Percentiles rank a stretch among this genome's conserved stretches.
phyloP scores from a whole-genome alignment of 2,888 invertebrate genomes.

The Brenthis hecate region DNA sequence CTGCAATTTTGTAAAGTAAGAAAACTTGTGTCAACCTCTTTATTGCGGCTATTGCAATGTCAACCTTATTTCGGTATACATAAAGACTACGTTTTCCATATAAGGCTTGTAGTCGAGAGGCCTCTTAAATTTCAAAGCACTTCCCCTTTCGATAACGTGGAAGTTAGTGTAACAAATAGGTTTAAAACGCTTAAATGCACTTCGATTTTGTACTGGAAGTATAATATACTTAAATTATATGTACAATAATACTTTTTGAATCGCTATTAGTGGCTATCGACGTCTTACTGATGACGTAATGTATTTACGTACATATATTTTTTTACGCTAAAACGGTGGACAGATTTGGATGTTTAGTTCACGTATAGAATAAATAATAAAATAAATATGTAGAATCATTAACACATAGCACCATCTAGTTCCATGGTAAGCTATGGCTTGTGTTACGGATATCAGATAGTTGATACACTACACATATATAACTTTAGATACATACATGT shows the following conservation, averaged over 20 bases:
- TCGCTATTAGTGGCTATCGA: neutral
- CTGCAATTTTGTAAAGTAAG: slow-evolving; percentile 36
- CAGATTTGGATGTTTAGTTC: too few relatives aligned
- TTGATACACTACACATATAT: too few relatives aligned
- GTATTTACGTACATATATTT: too few relatives aligned
- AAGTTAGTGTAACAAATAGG: slow-evolving; percentile 18
- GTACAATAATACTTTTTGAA: neutral
- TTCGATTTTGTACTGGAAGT: slow-evolving; percentile 10
- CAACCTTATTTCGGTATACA: neutral
- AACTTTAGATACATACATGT: too few relatives aligned
- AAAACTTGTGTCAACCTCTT: slow-evolving; percentile 20
- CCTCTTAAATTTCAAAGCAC: slow-evolving; percentile 35
- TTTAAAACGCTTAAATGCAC: slow-evolving; percentile 11
- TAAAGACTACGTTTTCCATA: slow-evolving; percentile 15
- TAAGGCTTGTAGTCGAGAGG: slow-evolving; percentile 13
- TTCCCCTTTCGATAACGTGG: slow-evolving; percentile 27
- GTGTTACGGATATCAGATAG: too few relatives aligned
- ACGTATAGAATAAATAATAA: too few relatives aligned
- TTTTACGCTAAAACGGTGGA: too few relatives aligned
- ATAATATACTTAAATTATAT: slow-evolving; percentile 1
- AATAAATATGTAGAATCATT: too few relatives aligned
- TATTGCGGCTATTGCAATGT: slow-evolving; percentile 12
- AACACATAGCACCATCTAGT: too few relatives aligned
- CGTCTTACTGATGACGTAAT: too few relatives aligned
- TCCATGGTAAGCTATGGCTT: too few relatives aligned